These are phyloP conservation scores for Pogonus chalceus DNA, from an alignment of 1,140 invertebrate genomes.

Conservation along the genomic window DNA sequence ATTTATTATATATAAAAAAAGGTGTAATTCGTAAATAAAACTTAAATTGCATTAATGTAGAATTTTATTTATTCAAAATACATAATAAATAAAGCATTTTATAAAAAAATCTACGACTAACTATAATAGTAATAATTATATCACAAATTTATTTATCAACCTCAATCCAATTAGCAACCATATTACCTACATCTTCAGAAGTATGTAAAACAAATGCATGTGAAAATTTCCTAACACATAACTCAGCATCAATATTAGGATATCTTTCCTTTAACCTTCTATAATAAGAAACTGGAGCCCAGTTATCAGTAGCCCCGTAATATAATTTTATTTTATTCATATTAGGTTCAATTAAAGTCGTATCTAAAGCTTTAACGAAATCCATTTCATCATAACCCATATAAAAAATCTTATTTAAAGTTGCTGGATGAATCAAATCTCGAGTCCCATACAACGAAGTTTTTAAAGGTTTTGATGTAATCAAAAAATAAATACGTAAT, in stretches of 20 bases:
- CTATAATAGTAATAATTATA: not conserved
- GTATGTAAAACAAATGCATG: slow-evolving; percentile 67
- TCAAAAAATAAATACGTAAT: slow-evolving; percentile 39
- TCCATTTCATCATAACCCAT: slow-evolving; percentile 55
- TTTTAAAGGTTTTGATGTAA: slow-evolving; percentile 34
- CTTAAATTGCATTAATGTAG: too few species aligned
- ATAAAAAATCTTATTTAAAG: slow-evolving; percentile 44
- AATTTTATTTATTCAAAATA: too few species aligned
- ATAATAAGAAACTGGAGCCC: slow-evolving; percentile 61
- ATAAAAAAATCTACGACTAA: not conserved
- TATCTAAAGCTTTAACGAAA: slow-evolving; percentile 46
- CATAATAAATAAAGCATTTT: too few species aligned
- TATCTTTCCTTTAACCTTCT: slow-evolving; percentile 46
- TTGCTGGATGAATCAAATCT: slow-evolving; percentile 41
- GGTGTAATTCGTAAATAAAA: too few species aligned
- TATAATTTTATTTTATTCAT: slow-evolving; percentile 57
- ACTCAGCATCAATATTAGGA: slow-evolving; percentile 49
- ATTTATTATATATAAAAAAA: too few species aligned
- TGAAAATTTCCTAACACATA: slow-evolving; percentile 52
- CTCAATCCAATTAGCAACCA: slow-evolving; percentile 46
- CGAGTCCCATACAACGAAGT: slow-evolving; percentile 34
- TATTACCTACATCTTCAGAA: slow-evolving; percentile 49
- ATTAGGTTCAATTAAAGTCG: slow-evolving; percentile 41
- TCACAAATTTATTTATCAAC: slow-evolving; percentile 17
- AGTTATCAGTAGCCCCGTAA: slow-evolving; percentile 63